phyloP scores from a whole-genome alignment of 64 coral and sea anemone species.

The Porites lutea region DNA sequence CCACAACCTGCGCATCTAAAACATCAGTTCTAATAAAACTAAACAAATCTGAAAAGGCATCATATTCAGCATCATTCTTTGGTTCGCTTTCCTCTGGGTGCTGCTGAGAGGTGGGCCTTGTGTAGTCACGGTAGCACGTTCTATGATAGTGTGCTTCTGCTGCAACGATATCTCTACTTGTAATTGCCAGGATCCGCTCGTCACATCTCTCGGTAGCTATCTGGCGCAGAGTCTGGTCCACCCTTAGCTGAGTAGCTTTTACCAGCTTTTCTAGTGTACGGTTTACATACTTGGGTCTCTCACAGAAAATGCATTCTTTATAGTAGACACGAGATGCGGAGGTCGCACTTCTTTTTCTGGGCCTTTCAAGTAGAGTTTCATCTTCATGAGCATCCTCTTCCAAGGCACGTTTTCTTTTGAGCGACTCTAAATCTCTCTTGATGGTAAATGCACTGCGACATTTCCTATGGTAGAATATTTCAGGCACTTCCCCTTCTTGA shows the following conservation, averaged over 20 bases:
- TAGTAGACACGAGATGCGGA: no score
- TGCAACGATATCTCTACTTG: neutral
- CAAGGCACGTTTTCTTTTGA: no score
- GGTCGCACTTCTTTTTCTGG: no score
- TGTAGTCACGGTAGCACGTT: neutral
- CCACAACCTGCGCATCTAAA: conserved; percentile 19
- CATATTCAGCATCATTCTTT: neutral
- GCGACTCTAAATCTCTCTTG: no score
- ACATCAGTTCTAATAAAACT: conserved; percentile 24
- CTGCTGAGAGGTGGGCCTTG: neutral
- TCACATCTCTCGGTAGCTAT: neutral
- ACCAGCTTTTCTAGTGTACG: conserved; percentile 19
- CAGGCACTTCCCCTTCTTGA: no score
- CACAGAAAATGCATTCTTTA: neutral
- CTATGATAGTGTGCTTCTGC: neutral
- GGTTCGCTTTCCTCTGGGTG: no score
- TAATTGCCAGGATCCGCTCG: neutral
- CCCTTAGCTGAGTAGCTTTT: neutral
- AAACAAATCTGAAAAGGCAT: conserved; percentile 44
- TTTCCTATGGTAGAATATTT: no score
- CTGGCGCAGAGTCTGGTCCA: neutral
- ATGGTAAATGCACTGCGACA: no score
- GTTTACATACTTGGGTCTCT: neutral
- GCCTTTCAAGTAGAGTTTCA: no score
- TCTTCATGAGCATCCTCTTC: no score